Conservation (phyloP, 2,113 vertebrate species). For the Psammodynastes pulverulentus region DNA sequence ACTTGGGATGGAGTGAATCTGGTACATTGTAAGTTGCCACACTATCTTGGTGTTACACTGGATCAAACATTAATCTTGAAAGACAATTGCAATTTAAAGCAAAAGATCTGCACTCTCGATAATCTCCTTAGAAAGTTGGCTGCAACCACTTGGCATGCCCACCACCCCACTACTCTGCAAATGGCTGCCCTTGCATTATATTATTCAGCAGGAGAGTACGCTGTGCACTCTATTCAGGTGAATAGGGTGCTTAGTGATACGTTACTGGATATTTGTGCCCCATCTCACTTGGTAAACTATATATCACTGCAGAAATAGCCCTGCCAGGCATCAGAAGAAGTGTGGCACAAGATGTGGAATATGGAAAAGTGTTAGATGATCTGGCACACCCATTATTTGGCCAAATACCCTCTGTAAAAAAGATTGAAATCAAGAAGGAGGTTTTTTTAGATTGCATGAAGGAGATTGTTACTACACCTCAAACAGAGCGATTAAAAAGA, state of each 20-base stretch:
- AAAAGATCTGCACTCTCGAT: neutral
- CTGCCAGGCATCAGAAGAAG: neutral
- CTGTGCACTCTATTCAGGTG: neutral
- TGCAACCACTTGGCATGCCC: neutral
- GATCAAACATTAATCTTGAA: neutral
- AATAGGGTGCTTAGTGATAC: neutral
- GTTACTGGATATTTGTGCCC: neutral
- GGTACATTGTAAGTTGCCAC: neutral
- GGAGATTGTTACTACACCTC: neutral
- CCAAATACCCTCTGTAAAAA: neutral
- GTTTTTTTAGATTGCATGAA: neutral
- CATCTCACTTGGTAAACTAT: neutral
- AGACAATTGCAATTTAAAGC: neutral
- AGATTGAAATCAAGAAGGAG: neutral
- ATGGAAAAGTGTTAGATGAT: neutral
- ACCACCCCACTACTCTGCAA: neutral
- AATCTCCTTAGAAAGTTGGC: neutral
- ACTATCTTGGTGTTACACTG: neutral
- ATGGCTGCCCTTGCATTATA: neutral
- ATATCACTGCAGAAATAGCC: neutral
- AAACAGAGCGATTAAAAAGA: neutral
- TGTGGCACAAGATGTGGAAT: neutral
- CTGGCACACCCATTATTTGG: neutral
- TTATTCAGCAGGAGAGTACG: neutral
- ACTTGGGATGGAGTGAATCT: neutral